Evolutionary conservation across 2,888 invertebrate species (phyloP).

Genomic region (Coecobrya sp.): DNA sequence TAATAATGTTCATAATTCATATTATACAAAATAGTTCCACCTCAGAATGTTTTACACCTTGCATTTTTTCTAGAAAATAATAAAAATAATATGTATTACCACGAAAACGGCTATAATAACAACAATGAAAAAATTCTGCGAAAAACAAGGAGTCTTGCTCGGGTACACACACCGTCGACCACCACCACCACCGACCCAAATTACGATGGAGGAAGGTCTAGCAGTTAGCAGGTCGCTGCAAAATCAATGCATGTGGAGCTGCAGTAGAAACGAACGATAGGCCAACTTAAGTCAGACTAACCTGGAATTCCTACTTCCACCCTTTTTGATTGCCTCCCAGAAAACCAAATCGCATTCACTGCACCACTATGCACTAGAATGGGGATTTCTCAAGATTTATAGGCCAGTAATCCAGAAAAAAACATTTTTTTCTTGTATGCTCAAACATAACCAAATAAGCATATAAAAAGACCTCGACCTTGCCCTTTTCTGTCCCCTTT

Average conservation of each 20-base stretch:
- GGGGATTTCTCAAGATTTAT: neutral
- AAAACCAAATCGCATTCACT: neutral
- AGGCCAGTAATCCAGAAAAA: neutral
- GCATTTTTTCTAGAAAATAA: neutral
- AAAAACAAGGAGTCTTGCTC: neutral
- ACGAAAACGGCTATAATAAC: slow-evolving; percentile 11
- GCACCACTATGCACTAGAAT: neutral
- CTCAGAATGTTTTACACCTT: neutral
- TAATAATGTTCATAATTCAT: no score
- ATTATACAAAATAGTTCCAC: neutral
- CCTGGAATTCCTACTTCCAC: slow-evolving; percentile 32
- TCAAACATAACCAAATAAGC: neutral
- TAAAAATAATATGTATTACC: slow-evolving; percentile 14
- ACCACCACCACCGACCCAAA: neutral
- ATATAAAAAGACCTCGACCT: slow-evolving; percentile 60
- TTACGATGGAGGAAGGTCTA: neutral
- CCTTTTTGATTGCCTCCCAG: neutral
- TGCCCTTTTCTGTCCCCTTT: slow-evolving; percentile 63
- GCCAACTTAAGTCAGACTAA: slow-evolving; percentile 48
- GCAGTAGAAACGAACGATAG: neutral
- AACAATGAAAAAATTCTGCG: neutral
- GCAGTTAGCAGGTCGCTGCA: no score
- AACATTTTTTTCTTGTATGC: neutral
- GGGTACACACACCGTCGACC: no score
- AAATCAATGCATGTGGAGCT: neutral